phyloP scores from a whole-genome alignment of 2,888 invertebrate genomes.

The Tigriopus californicus region DNA sequence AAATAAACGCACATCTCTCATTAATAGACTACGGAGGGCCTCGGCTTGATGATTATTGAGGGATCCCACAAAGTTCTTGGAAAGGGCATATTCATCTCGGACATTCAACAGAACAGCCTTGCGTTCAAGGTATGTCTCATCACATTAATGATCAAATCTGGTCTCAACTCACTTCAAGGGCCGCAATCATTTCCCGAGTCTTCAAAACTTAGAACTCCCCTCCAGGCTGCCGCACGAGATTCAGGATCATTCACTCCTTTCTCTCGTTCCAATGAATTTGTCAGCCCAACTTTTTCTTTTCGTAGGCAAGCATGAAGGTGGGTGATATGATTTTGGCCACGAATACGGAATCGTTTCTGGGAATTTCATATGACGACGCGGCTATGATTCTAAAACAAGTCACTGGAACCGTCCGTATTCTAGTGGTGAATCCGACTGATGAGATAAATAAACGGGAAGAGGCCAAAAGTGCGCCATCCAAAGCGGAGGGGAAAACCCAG shows the following conservation, averaged over 20 bases:
- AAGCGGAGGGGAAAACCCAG: background rate
- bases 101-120: constrained; percentile 10
- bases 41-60: constrained; percentile 15
- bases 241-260: background rate
- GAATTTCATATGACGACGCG: constrained; percentile 4
- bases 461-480: background rate
- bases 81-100: constrained; percentile 15
- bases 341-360: constrained; percentile 14
- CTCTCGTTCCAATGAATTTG: background rate
- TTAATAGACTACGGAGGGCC: constrained; percentile 8
- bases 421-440: constrained; percentile 12
- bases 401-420: constrained; percentile 7
- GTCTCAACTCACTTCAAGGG: too few species aligned
- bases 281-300: background rate
- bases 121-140: constrained; percentile 10
- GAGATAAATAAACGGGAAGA: constrained; percentile 2
- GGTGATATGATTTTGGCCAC: constrained; percentile 15
- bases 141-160: too few species aligned
- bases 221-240: too few species aligned
- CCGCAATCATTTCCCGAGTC: too few species aligned
- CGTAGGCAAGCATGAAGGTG: constrained; percentile 12
- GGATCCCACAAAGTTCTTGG: constrained; percentile 13
- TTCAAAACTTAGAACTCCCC: too few species aligned
- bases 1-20: background rate
- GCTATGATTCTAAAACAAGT: constrained; percentile 3